Conservation (phyloP, 2,113 vertebrate genomes). For the Labeo rohita region DNA sequence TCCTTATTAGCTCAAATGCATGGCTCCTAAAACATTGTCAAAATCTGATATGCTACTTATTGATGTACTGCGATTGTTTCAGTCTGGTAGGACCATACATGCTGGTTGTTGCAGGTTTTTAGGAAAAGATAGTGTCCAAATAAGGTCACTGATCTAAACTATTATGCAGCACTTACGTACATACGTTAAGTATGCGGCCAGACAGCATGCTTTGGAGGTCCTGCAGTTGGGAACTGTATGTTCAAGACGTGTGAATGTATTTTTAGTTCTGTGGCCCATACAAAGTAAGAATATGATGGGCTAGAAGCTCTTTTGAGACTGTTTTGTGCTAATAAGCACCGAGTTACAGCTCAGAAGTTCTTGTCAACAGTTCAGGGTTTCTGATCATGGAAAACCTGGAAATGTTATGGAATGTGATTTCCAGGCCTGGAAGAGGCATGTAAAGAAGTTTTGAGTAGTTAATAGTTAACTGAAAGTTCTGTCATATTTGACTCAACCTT, state of each 20-base stretch:
- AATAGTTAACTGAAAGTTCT: neutral
- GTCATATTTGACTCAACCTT: neutral
- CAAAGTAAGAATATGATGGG: neutral
- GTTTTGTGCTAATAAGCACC: neutral
- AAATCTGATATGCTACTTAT: too few relatives aligned
- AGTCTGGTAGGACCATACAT: neutral
- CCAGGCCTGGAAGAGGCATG: neutral
- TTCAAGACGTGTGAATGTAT: neutral
- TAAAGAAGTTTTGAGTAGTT: neutral
- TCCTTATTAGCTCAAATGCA: slow-evolving; percentile 1
- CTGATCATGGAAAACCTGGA: neutral
- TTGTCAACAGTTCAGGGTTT: neutral
- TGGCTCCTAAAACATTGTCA: too few relatives aligned
- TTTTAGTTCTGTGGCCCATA: neutral
- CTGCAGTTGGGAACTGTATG: neutral
- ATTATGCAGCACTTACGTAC: neutral
- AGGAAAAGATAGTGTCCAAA: neutral
- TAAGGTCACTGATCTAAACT: neutral
- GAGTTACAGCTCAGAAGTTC: neutral
- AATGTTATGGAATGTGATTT: neutral
- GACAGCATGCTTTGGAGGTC: neutral
- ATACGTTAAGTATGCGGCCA: neutral
- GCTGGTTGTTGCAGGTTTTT: neutral
- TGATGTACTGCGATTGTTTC: too few relatives aligned
- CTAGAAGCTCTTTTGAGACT: neutral